Evolutionary conservation across 1,140 invertebrate genomes (phyloP).

Genomic region (Macrotrachela quadricornifera): DNA sequence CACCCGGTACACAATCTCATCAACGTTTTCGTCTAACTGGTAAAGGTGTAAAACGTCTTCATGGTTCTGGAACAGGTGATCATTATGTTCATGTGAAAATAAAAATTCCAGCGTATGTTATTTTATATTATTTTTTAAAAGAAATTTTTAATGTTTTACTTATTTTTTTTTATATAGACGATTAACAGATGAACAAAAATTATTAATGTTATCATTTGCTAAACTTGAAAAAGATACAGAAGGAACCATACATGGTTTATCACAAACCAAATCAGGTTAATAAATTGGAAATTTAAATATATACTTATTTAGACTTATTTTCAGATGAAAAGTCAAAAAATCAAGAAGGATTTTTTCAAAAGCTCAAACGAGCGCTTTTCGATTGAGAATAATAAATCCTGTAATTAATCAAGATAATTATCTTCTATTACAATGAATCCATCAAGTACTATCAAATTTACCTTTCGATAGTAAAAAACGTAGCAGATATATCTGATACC

Average conservation of each 20-base stretch:
- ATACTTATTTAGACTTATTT: no score
- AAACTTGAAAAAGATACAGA: slow-evolving; percentile 52
- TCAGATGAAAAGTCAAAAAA: no score
- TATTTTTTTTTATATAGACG: slow-evolving; percentile 26
- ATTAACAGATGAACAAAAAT: slow-evolving; percentile 56
- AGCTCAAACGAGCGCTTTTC: no score
- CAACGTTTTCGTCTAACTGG: slow-evolving; percentile 53
- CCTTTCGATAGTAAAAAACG: no score
- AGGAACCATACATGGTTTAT: slow-evolving; percentile 43
- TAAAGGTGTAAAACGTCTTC: slow-evolving; percentile 79
- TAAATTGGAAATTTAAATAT: background rate
- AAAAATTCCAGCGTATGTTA: slow-evolving; percentile 34
- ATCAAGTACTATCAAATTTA: no score
- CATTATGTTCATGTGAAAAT: slow-evolving; percentile 91
- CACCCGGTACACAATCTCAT: slow-evolving; percentile 74
- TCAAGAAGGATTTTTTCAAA: no score
- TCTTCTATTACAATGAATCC: no score
- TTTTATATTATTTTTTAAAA: slow-evolving; percentile 2
- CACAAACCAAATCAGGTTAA: background rate
- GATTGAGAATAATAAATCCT: no score
- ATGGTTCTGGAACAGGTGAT: slow-evolving; percentile 70
- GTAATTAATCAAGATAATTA: no score
- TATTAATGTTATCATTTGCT: slow-evolving; percentile 61
- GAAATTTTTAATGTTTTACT: no score
- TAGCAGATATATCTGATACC: no score